A percentile compares a stretch with the other conserved stretches of the same genome.
Conservation (phyloP, 2,113 vertebrate genomes). For the Arenaria interpres region DNA sequence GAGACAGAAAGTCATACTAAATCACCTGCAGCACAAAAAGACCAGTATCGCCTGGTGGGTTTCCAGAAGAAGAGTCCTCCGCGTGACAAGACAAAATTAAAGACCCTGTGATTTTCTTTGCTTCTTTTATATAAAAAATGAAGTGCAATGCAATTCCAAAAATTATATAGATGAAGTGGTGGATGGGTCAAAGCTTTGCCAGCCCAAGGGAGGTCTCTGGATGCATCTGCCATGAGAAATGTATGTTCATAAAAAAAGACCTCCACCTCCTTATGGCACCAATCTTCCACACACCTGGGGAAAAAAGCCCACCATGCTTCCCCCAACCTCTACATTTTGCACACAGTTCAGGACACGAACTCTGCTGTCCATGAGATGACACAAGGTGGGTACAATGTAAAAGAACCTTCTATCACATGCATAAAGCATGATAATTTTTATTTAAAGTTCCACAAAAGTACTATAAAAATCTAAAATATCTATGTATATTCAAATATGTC, state of each 20-base stretch:
- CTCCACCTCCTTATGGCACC: background rate
- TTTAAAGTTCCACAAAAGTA: background rate
- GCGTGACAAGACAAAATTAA: background rate
- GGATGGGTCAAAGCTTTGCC: background rate
- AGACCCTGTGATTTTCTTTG: background rate
- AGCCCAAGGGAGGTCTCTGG: background rate
- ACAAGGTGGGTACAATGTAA: background rate
- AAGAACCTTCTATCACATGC: background rate
- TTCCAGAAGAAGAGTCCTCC: background rate
- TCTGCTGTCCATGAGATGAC: background rate
- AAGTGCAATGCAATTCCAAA: background rate
- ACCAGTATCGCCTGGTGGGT: background rate
- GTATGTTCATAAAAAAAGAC: background rate
- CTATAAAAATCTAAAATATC: background rate
- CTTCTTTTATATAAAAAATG: background rate
- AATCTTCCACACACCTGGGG: background rate
- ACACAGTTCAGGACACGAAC: background rate
- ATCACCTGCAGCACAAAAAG: background rate
- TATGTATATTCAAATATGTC: background rate
- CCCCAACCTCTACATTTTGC: background rate
- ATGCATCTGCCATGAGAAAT: background rate
- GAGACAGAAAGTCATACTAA: background rate
- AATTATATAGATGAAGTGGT: background rate
- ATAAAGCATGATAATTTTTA: background rate
- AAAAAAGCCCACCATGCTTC: fast-evolving